Base-by-base conservation (phyloP, 2,888 invertebrate genomes). In the Oligia strigilis region DNA sequence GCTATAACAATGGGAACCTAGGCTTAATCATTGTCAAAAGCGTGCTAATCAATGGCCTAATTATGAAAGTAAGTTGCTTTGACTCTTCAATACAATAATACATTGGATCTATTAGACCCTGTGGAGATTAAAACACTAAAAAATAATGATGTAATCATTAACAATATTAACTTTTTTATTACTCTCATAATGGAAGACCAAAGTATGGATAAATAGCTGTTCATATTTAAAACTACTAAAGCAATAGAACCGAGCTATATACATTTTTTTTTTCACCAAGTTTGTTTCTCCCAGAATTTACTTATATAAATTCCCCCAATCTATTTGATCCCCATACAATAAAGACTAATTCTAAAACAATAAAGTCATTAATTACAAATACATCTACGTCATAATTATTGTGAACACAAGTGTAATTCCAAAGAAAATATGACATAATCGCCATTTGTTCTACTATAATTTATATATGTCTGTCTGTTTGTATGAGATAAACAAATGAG, bases 401-500 rank as follows among this genome's bases (percentile, higher is more conserved):
- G 8, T 75, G 29, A 82, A 43, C 64, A 66, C 69, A 66, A 36
- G 43, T 74, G 67, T 52, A 29, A 17, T 0, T 71, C 43, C 60
- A 17, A 36, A 60, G 23, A 70, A 70, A 78, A 55, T 75, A 65
- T 87, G 73, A 65, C 84, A 65, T 69, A 84, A 84, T 36, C 62
- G 9, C 72, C 13, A 19, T 46, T 66, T 78, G 72, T 76, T 55
- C 55, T 67, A n/a, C 43, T 71, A 78, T 60, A 77, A 83, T 83
- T 67, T 77, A 87, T 75, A 3, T 49, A 46, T 29, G 29, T 60
- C 81, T 72, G 73, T 79, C 81, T 76, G 14, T 49, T 43, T 81
- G 58, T 75, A 77, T 23, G 58, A 85, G 86, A 88, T 86, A 87
- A 77, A 83, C 77, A 79, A 88, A 86, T 88, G 81, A 83, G 72